These are phyloP conservation scores for Cantharis rufa DNA, from an alignment of 2,888 invertebrate species.

Conservation along the genomic window DNA sequence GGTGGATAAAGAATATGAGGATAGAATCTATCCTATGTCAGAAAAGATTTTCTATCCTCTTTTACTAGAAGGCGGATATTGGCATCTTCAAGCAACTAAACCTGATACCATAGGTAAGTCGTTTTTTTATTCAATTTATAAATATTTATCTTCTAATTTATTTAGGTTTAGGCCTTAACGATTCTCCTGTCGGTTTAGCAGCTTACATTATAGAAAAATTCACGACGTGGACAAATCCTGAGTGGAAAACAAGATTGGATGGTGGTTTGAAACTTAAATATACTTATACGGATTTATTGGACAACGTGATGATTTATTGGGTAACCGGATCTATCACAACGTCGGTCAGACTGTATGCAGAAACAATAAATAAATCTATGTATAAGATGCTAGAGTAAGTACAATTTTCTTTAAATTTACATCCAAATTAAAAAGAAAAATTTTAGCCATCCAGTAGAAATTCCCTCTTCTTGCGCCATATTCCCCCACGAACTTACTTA, in stretches of 20 bases:
- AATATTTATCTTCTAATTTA: background rate
- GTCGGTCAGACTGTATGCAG: slow-evolving; percentile 75
- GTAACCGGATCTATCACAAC: slow-evolving; percentile 72
- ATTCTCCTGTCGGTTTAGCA: slow-evolving; percentile 84
- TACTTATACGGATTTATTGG: slow-evolving; percentile 72
- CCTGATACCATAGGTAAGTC: slow-evolving; percentile 82
- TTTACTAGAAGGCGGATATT: slow-evolving; percentile 63
- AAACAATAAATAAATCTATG: slow-evolving; percentile 56
- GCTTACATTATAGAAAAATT: slow-evolving; percentile 92
- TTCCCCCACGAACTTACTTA: slow-evolving; percentile 72
- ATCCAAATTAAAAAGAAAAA: background rate
- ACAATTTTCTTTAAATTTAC: background rate
- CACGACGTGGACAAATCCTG: slow-evolving; percentile 70
- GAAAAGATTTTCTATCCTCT: slow-evolving; percentile 51
- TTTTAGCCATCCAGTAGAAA: slow-evolving; percentile 66
- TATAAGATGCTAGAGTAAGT: slow-evolving; percentile 35
- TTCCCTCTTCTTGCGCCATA: slow-evolving; percentile 73
- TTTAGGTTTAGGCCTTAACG: slow-evolving; percentile 68
- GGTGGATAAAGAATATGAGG: slow-evolving; percentile 57
- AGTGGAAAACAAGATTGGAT: slow-evolving; percentile 59
- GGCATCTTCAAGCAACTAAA: slow-evolving; percentile 85
- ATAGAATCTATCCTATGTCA: slow-evolving; percentile 58
- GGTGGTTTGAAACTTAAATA: slow-evolving; percentile 71
- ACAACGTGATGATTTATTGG: slow-evolving; percentile 87
- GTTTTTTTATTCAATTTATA: background rate